phyloP scores from a whole-genome alignment of 2,113 vertebrate genomes.

The Hemibagrus wyckioides region DNA sequence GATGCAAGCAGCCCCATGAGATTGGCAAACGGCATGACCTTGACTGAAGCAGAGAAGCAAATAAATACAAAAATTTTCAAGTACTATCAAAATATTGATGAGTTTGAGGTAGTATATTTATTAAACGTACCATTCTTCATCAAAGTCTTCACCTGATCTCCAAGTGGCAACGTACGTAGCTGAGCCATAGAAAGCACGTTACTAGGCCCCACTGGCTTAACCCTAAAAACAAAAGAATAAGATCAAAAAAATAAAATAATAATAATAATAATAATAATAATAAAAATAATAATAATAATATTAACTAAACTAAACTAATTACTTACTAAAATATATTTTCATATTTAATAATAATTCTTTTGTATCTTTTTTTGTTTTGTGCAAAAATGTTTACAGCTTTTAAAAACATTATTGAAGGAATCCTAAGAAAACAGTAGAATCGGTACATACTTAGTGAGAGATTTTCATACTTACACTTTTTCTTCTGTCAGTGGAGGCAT shows the following conservation, averaged over 20 bases:
- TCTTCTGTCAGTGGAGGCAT: conserved; percentile 91
- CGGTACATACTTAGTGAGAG: background rate
- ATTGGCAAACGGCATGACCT: conserved; percentile 94
- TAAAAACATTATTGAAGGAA: too few relatives aligned
- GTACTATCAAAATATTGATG: background rate
- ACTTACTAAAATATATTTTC: too few relatives aligned
- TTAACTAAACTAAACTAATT: too few relatives aligned
- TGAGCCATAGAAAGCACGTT: conserved; percentile 97
- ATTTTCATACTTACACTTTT: conserved; percentile 81
- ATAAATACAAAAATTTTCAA: conserved; percentile 16
- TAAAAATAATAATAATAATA: too few relatives aligned
- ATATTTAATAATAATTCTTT: too few relatives aligned
- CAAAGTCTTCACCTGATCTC: conserved; percentile 94
- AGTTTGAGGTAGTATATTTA: background rate
- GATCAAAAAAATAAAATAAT: background rate
- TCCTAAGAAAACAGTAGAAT: background rate
- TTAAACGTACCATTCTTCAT: conserved; percentile 89
- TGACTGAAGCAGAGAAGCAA: conserved; percentile 75
- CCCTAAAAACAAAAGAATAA: conserved; percentile 68
- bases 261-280: too few relatives aligned
- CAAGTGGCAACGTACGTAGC: conserved; percentile 88
- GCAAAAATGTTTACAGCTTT: background rate
- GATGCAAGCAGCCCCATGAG: conserved; percentile 92
- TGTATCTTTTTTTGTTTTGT: too few relatives aligned
- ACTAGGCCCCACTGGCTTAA: conserved; percentile 88